Percentiles rank a stretch among this genome's conserved stretches.
Conservation (phyloP, 2,797 vertebrate genomes). For the Notolabrus celidotus region DNA sequence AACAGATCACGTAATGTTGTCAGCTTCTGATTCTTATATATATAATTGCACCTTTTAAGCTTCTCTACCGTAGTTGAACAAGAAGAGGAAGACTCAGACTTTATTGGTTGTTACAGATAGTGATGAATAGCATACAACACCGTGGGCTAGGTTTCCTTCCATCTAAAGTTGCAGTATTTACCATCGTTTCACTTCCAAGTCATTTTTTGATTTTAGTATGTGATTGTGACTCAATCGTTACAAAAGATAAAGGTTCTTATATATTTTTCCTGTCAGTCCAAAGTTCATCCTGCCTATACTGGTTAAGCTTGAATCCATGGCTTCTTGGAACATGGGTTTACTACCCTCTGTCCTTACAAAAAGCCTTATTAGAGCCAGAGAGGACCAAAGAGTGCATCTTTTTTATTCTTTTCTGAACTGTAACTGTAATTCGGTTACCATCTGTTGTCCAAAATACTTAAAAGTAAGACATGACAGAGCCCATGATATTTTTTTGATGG, state of each 20-base stretch:
- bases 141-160: no score
- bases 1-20: background rate
- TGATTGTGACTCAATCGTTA: no score
- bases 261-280: slow-evolving; percentile 20
- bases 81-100: no score
- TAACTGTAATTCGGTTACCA: background rate
- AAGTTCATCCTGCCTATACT: slow-evolving; percentile 46
- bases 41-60: slow-evolving; percentile 1
- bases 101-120: no score
- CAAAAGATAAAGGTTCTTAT: background rate
- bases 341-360: slow-evolving; percentile 50
- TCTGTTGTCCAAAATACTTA: background rate
- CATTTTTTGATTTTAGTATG: no score
- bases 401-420: background rate
- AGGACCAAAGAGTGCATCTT: background rate
- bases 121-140: no score
- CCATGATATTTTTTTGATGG: background rate
- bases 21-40: background rate
- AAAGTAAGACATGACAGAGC: background rate
- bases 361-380: slow-evolving; percentile 16
- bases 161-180: no score
- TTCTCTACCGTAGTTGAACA: background rate
- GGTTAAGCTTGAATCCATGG: slow-evolving; percentile 81
- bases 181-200: no score
- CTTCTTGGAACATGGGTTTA: slow-evolving; percentile 78